Evolutionary conservation across 1,140 invertebrate species (phyloP), one percentile per base, ranked within the genome.

Genomic region (Drosophila nasuta): DNA sequence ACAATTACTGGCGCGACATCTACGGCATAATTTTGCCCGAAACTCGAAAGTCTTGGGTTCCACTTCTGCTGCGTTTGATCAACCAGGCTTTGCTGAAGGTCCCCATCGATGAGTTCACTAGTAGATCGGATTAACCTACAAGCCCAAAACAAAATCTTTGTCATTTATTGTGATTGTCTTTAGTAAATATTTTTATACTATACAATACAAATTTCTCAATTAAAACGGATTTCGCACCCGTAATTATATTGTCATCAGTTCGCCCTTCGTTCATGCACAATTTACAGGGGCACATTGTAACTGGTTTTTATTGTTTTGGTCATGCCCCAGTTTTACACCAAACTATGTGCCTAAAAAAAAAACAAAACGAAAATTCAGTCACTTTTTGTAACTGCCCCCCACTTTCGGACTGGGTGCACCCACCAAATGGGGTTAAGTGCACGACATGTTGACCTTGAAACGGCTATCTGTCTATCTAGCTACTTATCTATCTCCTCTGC

Each of bases 1-100:
- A 92, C 81, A 88, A 87, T 28, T 91, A 92, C 62, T 92, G 91
- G 91, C 81, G 81, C 41, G 82, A 91, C 46, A 81, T 92, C n/a
- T 91, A 91, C 43, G 79, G 82, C 28, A 77, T 87, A 17, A 77
- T 92, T 25, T 57, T 92, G 45, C 92, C 91, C 0, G 91, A 92
- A 68, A 92, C 91, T 2, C 73, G 85, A 15, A 59, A 81, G 15
- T 78, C 79, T 33, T 92, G 92, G 91, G 77, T 75, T 20, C 92
- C 92, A 0, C 57, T 92, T 28, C 11, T 92, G 13, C 45, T 91
- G 49, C 76, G 78, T 13, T 49, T 79, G 49, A 57, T 90, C 6
- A 92, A 92, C 58, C 76, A 91, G 33, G 67, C 85, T 11, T 58
- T 92, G 48, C 33, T 59, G 30, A 67, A 77, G 10, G 75, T 92